Conservation (phyloP, 2,113 vertebrate species). For the Cyanoramphus novaezelandiae region DNA sequence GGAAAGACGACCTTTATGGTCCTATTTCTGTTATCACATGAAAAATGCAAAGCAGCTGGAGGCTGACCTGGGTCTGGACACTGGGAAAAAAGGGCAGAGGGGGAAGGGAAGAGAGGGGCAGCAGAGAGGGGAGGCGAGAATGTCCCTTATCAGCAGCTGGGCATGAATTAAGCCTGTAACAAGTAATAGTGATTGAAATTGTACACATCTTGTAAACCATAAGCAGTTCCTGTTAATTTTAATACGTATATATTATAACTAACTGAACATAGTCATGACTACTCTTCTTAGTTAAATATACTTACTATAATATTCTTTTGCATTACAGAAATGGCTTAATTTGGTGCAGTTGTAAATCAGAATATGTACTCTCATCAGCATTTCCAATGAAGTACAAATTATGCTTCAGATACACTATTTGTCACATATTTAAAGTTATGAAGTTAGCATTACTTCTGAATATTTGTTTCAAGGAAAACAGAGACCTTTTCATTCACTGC, state of each 20-base stretch:
- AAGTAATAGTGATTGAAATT: background rate
- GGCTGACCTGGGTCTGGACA: background rate
- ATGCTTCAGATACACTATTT: background rate
- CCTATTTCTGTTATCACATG: background rate
- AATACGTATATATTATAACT: background rate
- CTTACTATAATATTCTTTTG: background rate
- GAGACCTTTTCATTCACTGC: background rate
- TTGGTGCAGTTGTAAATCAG: background rate
- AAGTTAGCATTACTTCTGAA: background rate
- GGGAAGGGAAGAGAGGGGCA: background rate
- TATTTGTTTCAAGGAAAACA: background rate
- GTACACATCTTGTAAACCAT: background rate
- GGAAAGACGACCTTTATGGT: background rate
- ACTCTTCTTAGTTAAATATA: background rate
- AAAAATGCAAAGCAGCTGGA: slow-evolving; percentile 23
- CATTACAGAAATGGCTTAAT: background rate
- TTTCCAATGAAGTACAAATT: background rate
- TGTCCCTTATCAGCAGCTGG: background rate
- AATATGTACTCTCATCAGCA: background rate
- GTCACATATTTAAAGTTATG: background rate
- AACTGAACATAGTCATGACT: background rate
- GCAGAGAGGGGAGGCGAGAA: background rate
- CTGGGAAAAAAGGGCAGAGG: background rate
- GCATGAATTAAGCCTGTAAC: background rate
- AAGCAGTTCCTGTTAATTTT: background rate